phyloP scores from a whole-genome alignment of 2,113 vertebrate species.

The Rhabdornis inornatus region DNA sequence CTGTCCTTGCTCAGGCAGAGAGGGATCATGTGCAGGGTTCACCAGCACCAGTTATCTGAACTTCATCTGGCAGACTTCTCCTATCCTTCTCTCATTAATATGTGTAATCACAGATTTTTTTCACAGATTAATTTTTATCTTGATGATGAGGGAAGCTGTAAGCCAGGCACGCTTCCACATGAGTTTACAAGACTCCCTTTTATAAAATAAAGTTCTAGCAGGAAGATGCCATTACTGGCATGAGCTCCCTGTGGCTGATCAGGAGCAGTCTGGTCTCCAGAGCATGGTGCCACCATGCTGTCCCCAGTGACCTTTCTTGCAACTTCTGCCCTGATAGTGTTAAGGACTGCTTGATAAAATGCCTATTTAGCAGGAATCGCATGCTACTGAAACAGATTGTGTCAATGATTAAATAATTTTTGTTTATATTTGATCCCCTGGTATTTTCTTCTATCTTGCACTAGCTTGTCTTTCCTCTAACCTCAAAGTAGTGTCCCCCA shows the following conservation, averaged over 20 bases:
- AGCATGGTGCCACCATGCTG: neutral
- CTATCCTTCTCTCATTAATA: neutral
- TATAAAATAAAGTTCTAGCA: neutral
- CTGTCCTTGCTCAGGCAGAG: neutral
- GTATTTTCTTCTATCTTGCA: neutral
- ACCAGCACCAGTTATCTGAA: neutral
- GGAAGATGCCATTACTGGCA: neutral
- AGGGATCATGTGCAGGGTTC: neutral
- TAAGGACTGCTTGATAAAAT: neutral
- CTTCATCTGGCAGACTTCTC: neutral
- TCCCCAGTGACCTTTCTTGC: neutral
- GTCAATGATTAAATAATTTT: neutral
- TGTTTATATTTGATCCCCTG: neutral
- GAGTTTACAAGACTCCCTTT: neutral
- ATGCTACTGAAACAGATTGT: neutral
- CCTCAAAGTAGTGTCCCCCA: neutral
- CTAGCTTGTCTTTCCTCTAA: neutral
- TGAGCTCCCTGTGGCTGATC: neutral
- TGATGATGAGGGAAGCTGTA: neutral
- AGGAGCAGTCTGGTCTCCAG: neutral
- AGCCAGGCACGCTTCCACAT: fast-evolving
- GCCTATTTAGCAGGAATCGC: neutral
- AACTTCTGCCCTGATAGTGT: neutral
- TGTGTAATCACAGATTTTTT: neutral
- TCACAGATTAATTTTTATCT: neutral